phyloP scores from a whole-genome alignment of 2,113 vertebrate species.

The Laticauda colubrina region DNA sequence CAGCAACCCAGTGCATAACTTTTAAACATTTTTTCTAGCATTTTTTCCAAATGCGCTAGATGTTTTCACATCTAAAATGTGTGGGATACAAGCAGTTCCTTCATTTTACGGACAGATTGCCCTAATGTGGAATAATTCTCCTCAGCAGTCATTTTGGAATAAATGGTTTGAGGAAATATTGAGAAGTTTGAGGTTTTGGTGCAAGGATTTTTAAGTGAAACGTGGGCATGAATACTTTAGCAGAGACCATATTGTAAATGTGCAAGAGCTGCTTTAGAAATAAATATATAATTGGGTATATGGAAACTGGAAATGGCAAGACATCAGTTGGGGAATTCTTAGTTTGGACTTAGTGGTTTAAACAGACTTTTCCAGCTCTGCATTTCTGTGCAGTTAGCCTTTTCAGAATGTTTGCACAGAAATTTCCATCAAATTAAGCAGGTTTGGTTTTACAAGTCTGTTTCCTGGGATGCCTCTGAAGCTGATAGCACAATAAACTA shows the following conservation, averaged over 20 bases:
- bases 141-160: background rate
- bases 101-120: background rate
- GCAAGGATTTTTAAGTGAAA: background rate
- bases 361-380: background rate
- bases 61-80: background rate
- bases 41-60: background rate
- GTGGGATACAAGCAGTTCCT: background rate
- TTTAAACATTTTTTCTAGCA: background rate
- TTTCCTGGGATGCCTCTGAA: background rate
- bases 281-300: background rate
- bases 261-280: background rate
- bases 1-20: background rate
- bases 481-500: background rate
- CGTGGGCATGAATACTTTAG: background rate
- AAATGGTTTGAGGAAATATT: background rate
- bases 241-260: background rate
- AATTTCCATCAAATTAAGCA: background rate
- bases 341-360: background rate
- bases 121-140: background rate
- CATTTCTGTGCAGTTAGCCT: background rate
- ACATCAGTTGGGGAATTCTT: background rate
- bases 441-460: background rate
- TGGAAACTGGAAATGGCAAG: background rate
- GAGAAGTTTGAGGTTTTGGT: background rate
- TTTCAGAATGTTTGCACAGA: background rate